Evolutionary conservation across 2,797 vertebrate species (phyloP).

Genomic region (Enteromius radiatus): DNA sequence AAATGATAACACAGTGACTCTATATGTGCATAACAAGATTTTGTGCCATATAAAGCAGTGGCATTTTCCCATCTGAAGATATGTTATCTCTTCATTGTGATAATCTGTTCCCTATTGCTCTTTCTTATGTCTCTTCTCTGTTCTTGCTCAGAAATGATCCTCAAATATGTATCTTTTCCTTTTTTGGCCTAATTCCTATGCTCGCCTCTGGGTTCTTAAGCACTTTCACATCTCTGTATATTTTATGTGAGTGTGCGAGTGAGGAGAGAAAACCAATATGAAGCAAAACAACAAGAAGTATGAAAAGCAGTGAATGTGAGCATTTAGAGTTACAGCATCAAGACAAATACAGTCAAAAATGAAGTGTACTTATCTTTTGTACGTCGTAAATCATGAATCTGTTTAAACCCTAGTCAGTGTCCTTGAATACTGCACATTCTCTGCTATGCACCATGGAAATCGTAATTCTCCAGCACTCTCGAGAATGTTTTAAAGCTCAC

Average conservation of each 20-base stretch:
- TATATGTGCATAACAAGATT: background rate
- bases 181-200: constrained; percentile 5
- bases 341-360: background rate
- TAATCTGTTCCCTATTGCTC: background rate
- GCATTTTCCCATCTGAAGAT: background rate
- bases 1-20: background rate
- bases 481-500: background rate
- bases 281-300: background rate
- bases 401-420: constrained; percentile 1
- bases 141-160: constrained; percentile 4
- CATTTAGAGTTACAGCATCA: constrained; percentile 11
- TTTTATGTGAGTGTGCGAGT: background rate
- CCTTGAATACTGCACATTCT: background rate
- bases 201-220: constrained; percentile 6
- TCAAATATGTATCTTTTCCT: constrained; percentile 5
- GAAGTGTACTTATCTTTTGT: background rate
- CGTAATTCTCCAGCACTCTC: background rate
- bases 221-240: constrained; percentile 11
- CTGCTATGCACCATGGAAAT: background rate
- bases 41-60: background rate
- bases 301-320: constrained; percentile 5
- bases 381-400: background rate
- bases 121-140: background rate
- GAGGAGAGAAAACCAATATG: constrained; percentile 1
- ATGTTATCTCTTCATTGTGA: background rate